These are phyloP conservation scores for Butorides virescens DNA, from an alignment of 2,113 vertebrate species.

Conservation along the genomic window DNA sequence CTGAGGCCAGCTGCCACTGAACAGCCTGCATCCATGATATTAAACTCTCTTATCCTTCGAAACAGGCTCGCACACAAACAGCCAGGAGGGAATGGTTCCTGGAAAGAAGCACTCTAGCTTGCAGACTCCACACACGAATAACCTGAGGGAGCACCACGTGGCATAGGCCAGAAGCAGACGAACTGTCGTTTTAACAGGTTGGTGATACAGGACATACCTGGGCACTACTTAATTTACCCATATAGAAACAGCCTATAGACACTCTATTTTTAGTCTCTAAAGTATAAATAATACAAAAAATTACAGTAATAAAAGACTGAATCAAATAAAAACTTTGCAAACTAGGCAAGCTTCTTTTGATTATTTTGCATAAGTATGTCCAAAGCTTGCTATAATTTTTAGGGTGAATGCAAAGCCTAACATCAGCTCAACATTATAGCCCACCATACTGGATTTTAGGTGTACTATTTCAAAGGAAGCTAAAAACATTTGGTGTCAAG, in stretches of 20 bases:
- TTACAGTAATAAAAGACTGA: background rate
- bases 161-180: background rate
- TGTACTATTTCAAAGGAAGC: background rate
- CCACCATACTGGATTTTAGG: background rate
- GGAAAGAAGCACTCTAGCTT: background rate
- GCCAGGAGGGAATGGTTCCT: background rate
- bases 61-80: background rate
- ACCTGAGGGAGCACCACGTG: background rate
- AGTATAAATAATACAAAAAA: background rate
- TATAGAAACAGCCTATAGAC: background rate
- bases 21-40: background rate
- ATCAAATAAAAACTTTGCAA: background rate
- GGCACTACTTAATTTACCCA: background rate
- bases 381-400: background rate
- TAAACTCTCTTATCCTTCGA: background rate
- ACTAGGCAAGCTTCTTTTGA: background rate
- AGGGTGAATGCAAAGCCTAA: background rate
- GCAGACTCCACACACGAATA: fast-evolving
- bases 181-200: background rate
- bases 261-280: background rate
- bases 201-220: background rate
- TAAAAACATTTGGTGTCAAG: background rate
- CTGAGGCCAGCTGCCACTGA: background rate
- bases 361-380: background rate
- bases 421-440: background rate